Evolutionary conservation across 1,140 invertebrate species (phyloP), one percentile per base, ranked within the genome.

Genomic region (Leptestheria dahalacensis): DNA sequence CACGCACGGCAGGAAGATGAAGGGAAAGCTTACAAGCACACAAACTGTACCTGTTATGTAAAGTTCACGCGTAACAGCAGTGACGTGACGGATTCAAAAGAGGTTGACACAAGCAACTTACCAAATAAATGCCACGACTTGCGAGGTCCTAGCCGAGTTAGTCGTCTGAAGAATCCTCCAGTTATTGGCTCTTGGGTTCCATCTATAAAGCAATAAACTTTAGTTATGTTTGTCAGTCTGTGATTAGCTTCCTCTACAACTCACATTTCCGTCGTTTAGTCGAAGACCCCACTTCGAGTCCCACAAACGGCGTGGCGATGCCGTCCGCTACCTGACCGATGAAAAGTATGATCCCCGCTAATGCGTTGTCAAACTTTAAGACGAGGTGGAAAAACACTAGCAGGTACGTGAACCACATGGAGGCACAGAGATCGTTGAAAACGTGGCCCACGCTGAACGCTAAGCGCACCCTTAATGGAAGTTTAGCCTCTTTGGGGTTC

Each of bases 361-460:
- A 74, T 11, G 74, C 73, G 64, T 84, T 82, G 68, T 78, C 77
- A 69, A 96, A 88, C 63, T 79, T 74, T 28, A 91, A 72, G 2
- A 96, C 87, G 67, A 87, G 78, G 69, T 94, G 85, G 68, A 94
- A 86, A 73, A 83, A 97, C 20, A 97, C 82, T 64, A 97, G 76
- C n/a, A 95, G 75, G 73, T 97, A 98, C 0, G 89, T 91, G 70
- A 97, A 98, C 94, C 94, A 97, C 80, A 97, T 88, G 51, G 89
- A 89, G 33, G 92, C 89, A 75, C 90, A 94, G 4, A 97, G 78
- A 75, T 97, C 94, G 73, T 97, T 97, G 25, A 94, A 74, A 28
- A 97, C 81, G 75, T 97, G 93, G 0, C 88, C 89, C 64, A 87
- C 61, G 57, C 54, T 57, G 48, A 57, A 62, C 33, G 53, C 47